Evolutionary conservation across 2,113 vertebrate genomes (phyloP).

Genomic region (Gymnobelideus leadbeateri): DNA sequence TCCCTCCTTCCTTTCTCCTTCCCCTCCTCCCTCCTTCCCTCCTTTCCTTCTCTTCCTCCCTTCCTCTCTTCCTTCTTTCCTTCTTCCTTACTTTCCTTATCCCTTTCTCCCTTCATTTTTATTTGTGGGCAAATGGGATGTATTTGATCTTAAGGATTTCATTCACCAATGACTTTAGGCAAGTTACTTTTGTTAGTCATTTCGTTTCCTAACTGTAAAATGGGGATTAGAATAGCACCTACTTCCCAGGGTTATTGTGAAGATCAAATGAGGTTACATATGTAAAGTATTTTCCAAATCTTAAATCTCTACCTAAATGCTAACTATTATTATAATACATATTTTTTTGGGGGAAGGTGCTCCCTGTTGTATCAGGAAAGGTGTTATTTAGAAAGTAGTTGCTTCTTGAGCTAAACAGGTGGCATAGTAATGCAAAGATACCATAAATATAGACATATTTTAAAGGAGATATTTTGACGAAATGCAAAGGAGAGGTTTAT

Average conservation of each 20-base stretch:
- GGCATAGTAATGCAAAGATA: neutral
- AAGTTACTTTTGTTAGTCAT: neutral
- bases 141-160: slow-evolving; percentile 33
- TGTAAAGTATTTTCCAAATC: neutral
- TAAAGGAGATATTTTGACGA: slow-evolving; percentile 25
- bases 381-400: neutral
- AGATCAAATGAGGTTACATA: neutral
- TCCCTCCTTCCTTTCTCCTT: neutral
- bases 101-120: slow-evolving; percentile 44
- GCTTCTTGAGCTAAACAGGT: neutral
- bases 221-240: neutral
- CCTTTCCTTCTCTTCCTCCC: too few species aligned
- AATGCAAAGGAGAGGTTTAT: slow-evolving; percentile 1
- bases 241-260: neutral
- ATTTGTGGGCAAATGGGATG: slow-evolving; percentile 30
- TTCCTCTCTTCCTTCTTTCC: neutral
- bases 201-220: neutral
- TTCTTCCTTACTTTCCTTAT: neutral
- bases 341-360: neutral
- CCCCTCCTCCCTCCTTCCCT: neutral
- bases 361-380: neutral
- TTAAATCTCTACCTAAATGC: neutral
- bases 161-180: neutral
- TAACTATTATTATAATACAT: neutral
- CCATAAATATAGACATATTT: slow-evolving; percentile 38